A percentile compares a stretch with the other conserved stretches of the same genome.
Conservation (phyloP, 1,140 invertebrate genomes). For the Chironomus tepperi region DNA sequence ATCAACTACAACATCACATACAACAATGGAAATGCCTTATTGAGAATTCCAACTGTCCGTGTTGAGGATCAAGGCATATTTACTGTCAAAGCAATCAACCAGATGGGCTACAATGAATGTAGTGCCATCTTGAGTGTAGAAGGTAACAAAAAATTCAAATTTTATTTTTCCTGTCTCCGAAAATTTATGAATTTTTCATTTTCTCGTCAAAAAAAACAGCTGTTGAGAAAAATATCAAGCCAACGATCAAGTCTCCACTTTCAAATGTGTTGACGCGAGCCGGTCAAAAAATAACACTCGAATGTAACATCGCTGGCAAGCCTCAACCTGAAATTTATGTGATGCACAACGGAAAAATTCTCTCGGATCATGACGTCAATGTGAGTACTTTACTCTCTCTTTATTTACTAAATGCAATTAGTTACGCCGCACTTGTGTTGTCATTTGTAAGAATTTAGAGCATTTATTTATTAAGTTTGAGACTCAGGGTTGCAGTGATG, state of each 20-base stretch:
- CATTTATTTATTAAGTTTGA: background rate
- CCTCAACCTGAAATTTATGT: conserved; percentile 58
- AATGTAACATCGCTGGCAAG: conserved; percentile 63
- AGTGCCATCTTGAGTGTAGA: conserved; percentile 67
- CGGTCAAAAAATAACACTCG: conserved; percentile 56
- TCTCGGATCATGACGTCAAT: conserved; percentile 46
- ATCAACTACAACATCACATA: conserved; percentile 52
- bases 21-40: conserved; percentile 62
- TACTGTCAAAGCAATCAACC: conserved; percentile 61
- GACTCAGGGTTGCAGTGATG: background rate
- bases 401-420: too few relatives aligned
- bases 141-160: conserved; percentile 46
- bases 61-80: conserved; percentile 58
- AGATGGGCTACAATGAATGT: conserved; percentile 60
- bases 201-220: conserved; percentile 36
- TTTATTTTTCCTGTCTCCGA: background rate
- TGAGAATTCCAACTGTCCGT: conserved; percentile 56
- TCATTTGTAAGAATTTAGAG: background rate
- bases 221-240: conserved; percentile 53
- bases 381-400: conserved; percentile 35
- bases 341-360: conserved; percentile 57
- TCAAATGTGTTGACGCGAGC: conserved; percentile 52
- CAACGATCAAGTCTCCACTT: conserved; percentile 56
- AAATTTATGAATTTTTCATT: background rate
- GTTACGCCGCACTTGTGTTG: background rate